Conservation (phyloP, 2,797 vertebrate species). For the Pteronotus mesoamericanus region DNA sequence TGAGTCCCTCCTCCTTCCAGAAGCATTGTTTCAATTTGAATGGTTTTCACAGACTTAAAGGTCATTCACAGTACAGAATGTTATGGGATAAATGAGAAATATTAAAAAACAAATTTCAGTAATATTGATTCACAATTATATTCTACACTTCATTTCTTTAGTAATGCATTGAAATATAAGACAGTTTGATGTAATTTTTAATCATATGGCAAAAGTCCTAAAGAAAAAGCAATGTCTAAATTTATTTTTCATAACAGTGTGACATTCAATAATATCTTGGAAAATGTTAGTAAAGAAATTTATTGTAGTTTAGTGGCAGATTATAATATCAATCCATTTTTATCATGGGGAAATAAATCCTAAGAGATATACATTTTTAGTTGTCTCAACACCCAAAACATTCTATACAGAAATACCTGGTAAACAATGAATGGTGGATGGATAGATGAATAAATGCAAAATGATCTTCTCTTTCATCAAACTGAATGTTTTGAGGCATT, state of each 20-base stretch:
- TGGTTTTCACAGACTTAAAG: background rate
- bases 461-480: background rate
- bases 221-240: background rate
- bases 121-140: background rate
- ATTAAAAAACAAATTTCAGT: slow-evolving; percentile 1
- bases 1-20: background rate
- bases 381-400: background rate
- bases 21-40: background rate
- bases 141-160: background rate
- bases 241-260: background rate
- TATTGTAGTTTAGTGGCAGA: background rate
- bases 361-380: background rate
- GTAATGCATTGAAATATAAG: background rate
- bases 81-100: background rate
- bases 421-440: background rate
- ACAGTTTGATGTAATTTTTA: background rate
- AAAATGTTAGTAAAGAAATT: background rate
- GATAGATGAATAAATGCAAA: background rate
- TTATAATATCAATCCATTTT: slow-evolving; percentile 2
- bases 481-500: background rate
- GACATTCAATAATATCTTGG: background rate
- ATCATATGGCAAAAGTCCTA: background rate
- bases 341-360: background rate
- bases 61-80: background rate
- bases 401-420: background rate